Evolutionary conservation across 2,797 vertebrate species (phyloP).

Genomic region (Dryobates pubescens): DNA sequence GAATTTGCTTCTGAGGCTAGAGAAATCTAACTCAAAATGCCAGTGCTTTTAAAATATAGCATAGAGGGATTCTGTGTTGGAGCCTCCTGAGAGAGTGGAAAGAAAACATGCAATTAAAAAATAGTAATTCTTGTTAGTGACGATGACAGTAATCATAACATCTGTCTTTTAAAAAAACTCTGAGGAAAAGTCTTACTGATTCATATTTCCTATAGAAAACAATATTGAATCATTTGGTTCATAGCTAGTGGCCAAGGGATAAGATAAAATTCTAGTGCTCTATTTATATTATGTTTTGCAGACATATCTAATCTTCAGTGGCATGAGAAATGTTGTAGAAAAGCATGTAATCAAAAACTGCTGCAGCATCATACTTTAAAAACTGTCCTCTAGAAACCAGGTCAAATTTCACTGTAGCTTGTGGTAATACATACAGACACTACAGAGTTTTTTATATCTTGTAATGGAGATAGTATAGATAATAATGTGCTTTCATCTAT

Average conservation of each 20-base stretch:
- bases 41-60: conserved; percentile 17
- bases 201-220: conserved; percentile 50
- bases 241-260: conserved; percentile 57
- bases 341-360: conserved; percentile 68
- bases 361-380: conserved; percentile 70
- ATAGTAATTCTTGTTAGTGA: conserved; percentile 25
- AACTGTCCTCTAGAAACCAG: conserved; percentile 71
- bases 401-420: conserved; percentile 69
- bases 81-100: neutral
- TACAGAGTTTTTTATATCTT: conserved; percentile 53
- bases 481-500: conserved; percentile 64
- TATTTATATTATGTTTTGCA: conserved; percentile 73
- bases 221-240: conserved; percentile 62
- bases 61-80: neutral
- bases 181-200: conserved; percentile 9
- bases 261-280: conserved; percentile 68
- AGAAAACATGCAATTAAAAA: conserved; percentile 53
- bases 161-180: conserved; percentile 14
- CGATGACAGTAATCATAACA: neutral
- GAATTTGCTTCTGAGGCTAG: neutral
- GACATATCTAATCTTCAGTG: conserved; percentile 70
- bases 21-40: conserved; percentile 22
- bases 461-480: conserved; percentile 65
- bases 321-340: conserved; percentile 69
- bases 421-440: conserved; percentile 50